Evolutionary conservation across 2,888 invertebrate species (phyloP).

Genomic region (Drosophila merina): DNA sequence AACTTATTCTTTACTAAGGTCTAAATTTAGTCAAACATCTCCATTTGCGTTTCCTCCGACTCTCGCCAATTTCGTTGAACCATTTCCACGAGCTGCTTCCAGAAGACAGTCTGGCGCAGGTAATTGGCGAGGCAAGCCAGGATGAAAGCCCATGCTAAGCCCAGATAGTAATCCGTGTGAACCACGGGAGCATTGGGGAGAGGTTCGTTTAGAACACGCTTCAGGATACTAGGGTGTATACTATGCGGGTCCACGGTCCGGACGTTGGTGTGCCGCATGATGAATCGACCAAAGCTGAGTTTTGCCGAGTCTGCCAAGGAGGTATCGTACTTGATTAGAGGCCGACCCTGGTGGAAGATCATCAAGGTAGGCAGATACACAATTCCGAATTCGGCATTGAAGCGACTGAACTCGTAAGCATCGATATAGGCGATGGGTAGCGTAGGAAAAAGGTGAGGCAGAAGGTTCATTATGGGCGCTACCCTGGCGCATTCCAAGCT

Average conservation of each 20-base stretch:
- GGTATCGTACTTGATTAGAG: conserved; percentile 80
- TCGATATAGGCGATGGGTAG: conserved; percentile 95
- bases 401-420: conserved; percentile 91
- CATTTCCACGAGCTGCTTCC: conserved; percentile 92
- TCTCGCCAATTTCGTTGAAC: conserved; percentile 94
- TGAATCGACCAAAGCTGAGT: conserved; percentile 91
- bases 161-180: conserved; percentile 92
- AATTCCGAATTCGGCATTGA: conserved; percentile 96
- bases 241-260: conserved; percentile 83
- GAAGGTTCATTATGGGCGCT: conserved; percentile 95
- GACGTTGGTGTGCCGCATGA: conserved; percentile 90
- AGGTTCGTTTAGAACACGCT: conserved; percentile 86
- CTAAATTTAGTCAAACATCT: conserved; percentile 59
- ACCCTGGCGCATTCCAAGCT: conserved; percentile 96
- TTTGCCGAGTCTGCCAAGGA: conserved; percentile 90
- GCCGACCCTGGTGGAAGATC: conserved; percentile 94
- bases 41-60: conserved; percentile 86
- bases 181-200: conserved; percentile 90
- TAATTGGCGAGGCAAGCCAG: conserved; percentile 89
- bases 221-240: neutral
- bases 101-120: conserved; percentile 90
- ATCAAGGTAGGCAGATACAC: conserved; percentile 95
- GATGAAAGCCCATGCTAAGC: conserved; percentile 94
- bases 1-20: neutral
- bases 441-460: conserved; percentile 93